Evolutionary conservation across 2,113 vertebrate species (phyloP), one percentile per base, ranked within the genome.

Genomic region (Cygnus atratus): DNA sequence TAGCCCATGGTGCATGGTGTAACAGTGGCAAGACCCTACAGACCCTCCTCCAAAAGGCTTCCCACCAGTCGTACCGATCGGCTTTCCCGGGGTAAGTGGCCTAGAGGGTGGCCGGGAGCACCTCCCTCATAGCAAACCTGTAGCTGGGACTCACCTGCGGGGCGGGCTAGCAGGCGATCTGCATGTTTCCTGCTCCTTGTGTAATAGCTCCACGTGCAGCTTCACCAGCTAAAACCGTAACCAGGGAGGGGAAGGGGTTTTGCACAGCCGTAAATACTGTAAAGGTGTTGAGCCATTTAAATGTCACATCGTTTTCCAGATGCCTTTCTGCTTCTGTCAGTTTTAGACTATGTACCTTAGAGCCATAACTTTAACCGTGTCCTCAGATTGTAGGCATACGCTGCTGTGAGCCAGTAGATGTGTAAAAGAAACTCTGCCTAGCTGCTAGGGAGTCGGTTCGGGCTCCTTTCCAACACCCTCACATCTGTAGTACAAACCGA

Each of bases 391-490:
- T 97, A 96, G 96, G 94, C 15, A 71, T 95, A 82, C 97, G 96
- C 97, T 97, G 96, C 97, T 97, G n/a, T 79, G 88, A 98, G 92
- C 97, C 97, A 84, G 90, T 95, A 97, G 95, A 94, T 73, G 62
- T 54, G 72, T 94, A 84, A 72, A 82, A 80, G 81, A 76, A 81
- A 80, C 35, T 89, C 81, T 90, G n/a, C 67, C 10, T 82, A 71
- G 89, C 95, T 82, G 59, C 93, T 90, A 41, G 76, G 73, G 92
- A 95, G 80, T 71, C 57, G 1, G 20, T 33, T 22, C 0, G 1
- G 74, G 76, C 95, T 94, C 86, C 87, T 92, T 75, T 70, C 84
- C 21, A 87, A 61, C 67, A 81, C 81, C 88, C 43, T 48, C 61
- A 52, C 76, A 41, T 62, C 92, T 58, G 72, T 92, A 95, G 94